Evolutionary conservation across 2,797 vertebrate genomes (phyloP).

Genomic region (Stomatorhinus walkeri): DNA sequence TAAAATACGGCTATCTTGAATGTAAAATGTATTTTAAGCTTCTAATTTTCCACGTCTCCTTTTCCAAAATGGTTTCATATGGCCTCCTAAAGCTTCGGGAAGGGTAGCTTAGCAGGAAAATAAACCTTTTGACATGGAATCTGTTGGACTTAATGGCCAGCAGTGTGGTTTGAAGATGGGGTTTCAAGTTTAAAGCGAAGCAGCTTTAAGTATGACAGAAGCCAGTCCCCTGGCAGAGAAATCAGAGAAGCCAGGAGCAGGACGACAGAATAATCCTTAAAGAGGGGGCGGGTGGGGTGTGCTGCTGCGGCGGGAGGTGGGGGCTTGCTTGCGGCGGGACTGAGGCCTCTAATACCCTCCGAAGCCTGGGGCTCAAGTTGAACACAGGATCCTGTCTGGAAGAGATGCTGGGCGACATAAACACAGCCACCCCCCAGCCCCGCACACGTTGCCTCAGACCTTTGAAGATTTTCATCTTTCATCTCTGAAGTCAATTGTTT

Average conservation of each 20-base stretch:
- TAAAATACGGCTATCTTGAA: background rate
- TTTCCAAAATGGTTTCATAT: constrained; percentile 26
- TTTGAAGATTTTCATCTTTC: constrained; percentile 55
- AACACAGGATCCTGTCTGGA: constrained; percentile 20
- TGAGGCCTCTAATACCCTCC: constrained; percentile 18
- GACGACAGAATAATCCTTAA: constrained; percentile 25
- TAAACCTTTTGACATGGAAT: constrained; percentile 35
- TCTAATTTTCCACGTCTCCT: background rate
- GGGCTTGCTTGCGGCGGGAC: constrained; percentile 10
- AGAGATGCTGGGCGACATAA: constrained; percentile 18
- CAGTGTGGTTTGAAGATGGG: constrained; percentile 26
- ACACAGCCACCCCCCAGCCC: constrained; percentile 20
- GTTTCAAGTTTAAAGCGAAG: constrained; percentile 34
- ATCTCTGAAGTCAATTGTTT: constrained; percentile 53
- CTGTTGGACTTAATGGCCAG: constrained; percentile 38
- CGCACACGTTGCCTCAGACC: constrained; percentile 29
- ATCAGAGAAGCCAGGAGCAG: constrained; percentile 25
- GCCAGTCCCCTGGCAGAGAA: constrained; percentile 28
- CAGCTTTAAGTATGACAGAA: constrained; percentile 16
- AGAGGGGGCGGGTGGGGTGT: constrained; percentile 2
- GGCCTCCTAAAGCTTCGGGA: constrained; percentile 30
- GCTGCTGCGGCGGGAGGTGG: background rate
- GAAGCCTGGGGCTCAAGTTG: constrained; percentile 18
- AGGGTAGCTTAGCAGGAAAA: constrained; percentile 33
- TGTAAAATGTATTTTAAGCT: background rate